A percentile compares a stretch with the other conserved stretches of the same genome.
Evolutionary conservation across 1,140 invertebrate species (phyloP).

Genomic region (Meloidogyne exigua): DNA sequence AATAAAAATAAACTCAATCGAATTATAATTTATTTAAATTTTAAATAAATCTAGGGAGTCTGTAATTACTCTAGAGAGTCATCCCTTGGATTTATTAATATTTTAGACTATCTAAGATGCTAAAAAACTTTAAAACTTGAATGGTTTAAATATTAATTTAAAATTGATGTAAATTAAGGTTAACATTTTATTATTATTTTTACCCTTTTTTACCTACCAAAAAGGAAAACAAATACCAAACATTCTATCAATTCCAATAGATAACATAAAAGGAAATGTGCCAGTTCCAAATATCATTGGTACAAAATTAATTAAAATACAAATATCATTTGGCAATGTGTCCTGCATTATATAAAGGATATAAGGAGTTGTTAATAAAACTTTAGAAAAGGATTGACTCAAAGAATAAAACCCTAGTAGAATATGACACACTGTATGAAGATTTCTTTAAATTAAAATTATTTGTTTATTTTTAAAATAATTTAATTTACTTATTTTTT

Average conservation of each 20-base stretch:
- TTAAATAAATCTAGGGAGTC: no score
- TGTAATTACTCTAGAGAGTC: no score
- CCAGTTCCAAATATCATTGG: not conserved
- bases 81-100: no score
- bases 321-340: not conserved
- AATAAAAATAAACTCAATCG: no score
- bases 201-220: no score
- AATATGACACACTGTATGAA: not conserved
- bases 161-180: no score
- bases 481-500: not conserved
- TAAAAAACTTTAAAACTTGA: no score
- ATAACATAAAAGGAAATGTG: not conserved
- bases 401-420: not conserved
- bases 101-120: no score
- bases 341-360: not conserved
- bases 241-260: constrained; percentile 1
- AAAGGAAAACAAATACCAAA: not conserved
- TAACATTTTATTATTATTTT: no score
- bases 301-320: not conserved
- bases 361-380: not conserved
- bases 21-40: no score
- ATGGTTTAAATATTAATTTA: no score
- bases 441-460: not conserved
- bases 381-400: not conserved
- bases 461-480: no score